Percentiles rank a stretch among this genome's conserved stretches.
phyloP scores from a whole-genome alignment of 2,797 vertebrate genomes.

The Moxostoma hubbsi region DNA sequence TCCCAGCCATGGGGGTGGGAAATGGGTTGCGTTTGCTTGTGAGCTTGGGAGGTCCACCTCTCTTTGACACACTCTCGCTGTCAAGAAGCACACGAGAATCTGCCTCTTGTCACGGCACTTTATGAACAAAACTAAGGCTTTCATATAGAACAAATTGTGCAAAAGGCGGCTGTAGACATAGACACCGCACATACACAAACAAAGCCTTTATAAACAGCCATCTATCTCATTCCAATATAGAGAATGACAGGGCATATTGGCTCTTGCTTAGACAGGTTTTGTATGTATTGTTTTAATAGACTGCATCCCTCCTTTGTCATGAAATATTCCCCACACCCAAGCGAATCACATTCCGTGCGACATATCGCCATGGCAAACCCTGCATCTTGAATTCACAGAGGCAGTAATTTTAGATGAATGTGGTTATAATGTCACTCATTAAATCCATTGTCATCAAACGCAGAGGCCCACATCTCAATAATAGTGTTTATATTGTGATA shows the following conservation, averaged over 20 bases:
- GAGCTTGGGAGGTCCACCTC: conserved; percentile 5
- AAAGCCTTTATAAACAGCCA: neutral
- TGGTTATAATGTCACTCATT: conserved; percentile 47
- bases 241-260: conserved; percentile 24
- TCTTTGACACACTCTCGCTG: conserved; percentile 24
- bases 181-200: neutral
- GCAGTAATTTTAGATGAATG: conserved; percentile 52
- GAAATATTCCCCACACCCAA: conserved; percentile 41
- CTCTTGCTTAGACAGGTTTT: conserved; percentile 40
- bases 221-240: conserved; percentile 27
- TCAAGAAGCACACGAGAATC: conserved; percentile 14
- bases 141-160: conserved; percentile 18
- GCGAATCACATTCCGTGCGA: conserved; percentile 25
- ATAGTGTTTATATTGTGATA: conserved; percentile 46
- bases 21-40: conserved; percentile 19
- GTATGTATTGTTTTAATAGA: conserved; percentile 42
- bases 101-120: conserved; percentile 17
- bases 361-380: conserved; percentile 31
- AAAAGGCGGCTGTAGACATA: neutral
- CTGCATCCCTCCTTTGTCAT: conserved; percentile 38
- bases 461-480: conserved; percentile 46
- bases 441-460: conserved; percentile 46
- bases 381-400: conserved; percentile 34
- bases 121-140: conserved; percentile 7
- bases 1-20: conserved; percentile 23